Conservation (phyloP, 2,797 vertebrate species). For the Sebastes jordani region DNA sequence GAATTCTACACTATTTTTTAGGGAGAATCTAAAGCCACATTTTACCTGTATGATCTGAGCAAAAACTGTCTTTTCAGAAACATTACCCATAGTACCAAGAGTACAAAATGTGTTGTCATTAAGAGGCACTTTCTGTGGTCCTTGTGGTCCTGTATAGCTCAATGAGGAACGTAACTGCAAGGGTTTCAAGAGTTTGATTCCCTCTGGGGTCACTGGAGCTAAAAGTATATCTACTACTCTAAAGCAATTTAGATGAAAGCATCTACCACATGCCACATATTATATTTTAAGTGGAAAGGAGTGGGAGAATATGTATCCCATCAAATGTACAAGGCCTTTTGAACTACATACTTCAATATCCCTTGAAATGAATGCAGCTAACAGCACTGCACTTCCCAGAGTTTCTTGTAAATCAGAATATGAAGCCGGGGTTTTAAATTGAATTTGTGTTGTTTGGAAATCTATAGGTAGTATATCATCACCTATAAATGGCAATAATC, state of each 20-base stretch:
- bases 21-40: not conserved
- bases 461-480: not conserved
- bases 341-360: conserved; percentile 29
- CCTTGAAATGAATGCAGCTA: conserved; percentile 38
- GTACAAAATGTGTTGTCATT: conserved; percentile 20
- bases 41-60: not conserved
- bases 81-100: conserved; percentile 5
- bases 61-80: conserved; percentile 26
- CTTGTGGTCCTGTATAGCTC: conserved; percentile 6
- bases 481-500: not conserved
- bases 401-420: not conserved
- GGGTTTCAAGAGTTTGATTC: conserved; percentile 61
- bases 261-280: conserved; percentile 36
- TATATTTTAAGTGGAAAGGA: conserved; percentile 62
- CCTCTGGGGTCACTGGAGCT: conserved; percentile 52
- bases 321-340: conserved; percentile 50
- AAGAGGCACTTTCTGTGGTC: conserved; percentile 51
- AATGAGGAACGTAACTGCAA: conserved; percentile 41
- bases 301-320: conserved; percentile 56
- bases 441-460: not conserved
- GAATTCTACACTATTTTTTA: not conserved
- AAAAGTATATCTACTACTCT: conserved; percentile 56
- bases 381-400: conserved; percentile 13
- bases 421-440: not conserved
- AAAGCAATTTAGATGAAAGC: conserved; percentile 61